phyloP scores from a whole-genome alignment of 2,797 vertebrate species.

The Synaphobranchus kaupii region DNA sequence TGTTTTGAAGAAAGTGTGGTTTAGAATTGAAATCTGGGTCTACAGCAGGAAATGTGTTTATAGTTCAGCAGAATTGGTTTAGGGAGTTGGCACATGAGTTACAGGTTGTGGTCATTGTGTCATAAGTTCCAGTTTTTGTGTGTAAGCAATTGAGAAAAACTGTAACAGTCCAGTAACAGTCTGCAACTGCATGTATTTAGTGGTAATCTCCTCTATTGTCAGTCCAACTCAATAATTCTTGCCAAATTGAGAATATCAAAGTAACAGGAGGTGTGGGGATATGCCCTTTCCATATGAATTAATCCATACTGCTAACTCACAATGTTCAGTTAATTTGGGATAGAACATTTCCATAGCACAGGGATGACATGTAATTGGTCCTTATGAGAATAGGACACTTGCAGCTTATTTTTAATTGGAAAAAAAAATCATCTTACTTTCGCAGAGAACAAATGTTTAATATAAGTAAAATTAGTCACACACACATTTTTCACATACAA shows the following conservation, averaged over 20 bases:
- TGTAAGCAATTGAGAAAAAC: too few species aligned
- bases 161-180: not conserved
- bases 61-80: too few species aligned
- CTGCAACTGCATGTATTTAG: not conserved
- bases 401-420: not conserved
- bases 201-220: not conserved
- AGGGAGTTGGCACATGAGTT: too few species aligned
- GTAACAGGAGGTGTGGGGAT: not conserved
- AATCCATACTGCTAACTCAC: too few species aligned
- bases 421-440: not conserved
- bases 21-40: too few species aligned
- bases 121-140: too few species aligned
- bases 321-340: too few species aligned
- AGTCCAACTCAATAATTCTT: not conserved
- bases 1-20: too few species aligned
- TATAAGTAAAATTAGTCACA: not conserved
- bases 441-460: not conserved
- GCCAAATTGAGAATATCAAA: not conserved
- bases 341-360: not conserved
- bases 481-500: not conserved
- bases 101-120: too few species aligned
- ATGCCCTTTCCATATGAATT: not conserved
- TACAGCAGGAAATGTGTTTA: too few species aligned
- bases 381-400: not conserved
- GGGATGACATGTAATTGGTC: not conserved